phyloP scores from a whole-genome alignment of 2,797 vertebrate species.

The Oreochromis grahami region DNA sequence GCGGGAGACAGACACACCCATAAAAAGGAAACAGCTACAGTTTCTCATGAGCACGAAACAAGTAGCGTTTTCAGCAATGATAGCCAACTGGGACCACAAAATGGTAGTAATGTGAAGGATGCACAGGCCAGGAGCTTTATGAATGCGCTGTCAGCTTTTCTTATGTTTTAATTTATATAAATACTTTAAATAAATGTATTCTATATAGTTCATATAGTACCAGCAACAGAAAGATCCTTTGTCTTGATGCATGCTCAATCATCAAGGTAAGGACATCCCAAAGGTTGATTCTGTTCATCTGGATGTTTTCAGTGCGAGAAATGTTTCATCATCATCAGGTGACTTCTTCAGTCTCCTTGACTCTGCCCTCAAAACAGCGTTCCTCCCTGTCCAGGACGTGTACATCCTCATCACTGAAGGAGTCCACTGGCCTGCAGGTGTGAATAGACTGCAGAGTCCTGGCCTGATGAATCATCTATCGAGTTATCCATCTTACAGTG shows the following conservation, averaged over 20 bases:
- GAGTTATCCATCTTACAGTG: accelerated
- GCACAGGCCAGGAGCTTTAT: neutral
- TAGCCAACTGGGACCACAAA: neutral
- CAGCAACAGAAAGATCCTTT: neutral
- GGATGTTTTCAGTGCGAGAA: neutral
- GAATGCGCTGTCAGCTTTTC: neutral
- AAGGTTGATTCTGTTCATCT: neutral
- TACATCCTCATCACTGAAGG: neutral
- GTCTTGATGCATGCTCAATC: neutral
- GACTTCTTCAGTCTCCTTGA: neutral
- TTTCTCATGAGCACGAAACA: neutral
- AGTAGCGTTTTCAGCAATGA: neutral
- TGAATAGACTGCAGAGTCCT: neutral
- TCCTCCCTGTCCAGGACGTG: neutral
- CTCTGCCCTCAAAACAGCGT: neutral
- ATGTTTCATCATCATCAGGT: neutral
- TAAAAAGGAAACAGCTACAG: neutral
- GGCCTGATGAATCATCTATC: neutral
- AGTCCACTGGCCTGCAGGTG: neutral
- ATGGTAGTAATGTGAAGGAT: neutral
- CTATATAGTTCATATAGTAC: accelerated
- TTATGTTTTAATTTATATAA: neutral
- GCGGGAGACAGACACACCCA: neutral
- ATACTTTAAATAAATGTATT: neutral
- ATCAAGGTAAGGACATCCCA: neutral